phyloP scores from a whole-genome alignment of 2,888 invertebrate genomes.

The Rhaphigaster nebulosa region DNA sequence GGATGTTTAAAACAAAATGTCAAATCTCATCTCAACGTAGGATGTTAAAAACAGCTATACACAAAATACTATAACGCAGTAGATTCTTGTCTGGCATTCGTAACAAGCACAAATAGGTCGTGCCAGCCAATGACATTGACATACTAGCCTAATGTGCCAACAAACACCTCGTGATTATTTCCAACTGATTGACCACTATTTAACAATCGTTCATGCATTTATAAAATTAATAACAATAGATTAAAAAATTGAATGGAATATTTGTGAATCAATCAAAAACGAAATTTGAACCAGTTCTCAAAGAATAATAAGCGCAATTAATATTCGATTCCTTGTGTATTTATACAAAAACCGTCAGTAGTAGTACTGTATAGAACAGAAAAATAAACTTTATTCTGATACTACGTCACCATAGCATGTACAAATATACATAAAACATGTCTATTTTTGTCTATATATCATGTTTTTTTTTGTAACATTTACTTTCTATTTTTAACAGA shows the following conservation, averaged over 20 bases:
- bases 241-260: neutral
- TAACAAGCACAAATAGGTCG: neutral
- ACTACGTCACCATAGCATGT: too few species aligned
- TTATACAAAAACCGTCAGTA: too few species aligned
- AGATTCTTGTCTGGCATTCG: slow-evolving; percentile 3
- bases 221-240: neutral
- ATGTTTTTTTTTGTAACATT: too few species aligned
- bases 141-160: slow-evolving; percentile 18
- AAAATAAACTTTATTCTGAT: too few species aligned
- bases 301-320: too few species aligned
- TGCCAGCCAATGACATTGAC: neutral
- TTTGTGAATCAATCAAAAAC: neutral
- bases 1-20: neutral
- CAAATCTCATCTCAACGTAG: neutral
- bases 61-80: neutral
- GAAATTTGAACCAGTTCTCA: neutral
- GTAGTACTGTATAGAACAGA: too few species aligned
- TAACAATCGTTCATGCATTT: neutral
- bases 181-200: neutral
- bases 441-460: too few species aligned
- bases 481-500: too few species aligned
- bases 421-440: too few species aligned
- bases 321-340: too few species aligned
- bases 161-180: neutral
- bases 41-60: neutral